A percentile compares a stretch with the other conserved stretches of the same genome.
These are phyloP conservation scores for Drosophila anomalata DNA, from an alignment of 2,888 invertebrate species.

Conservation along the genomic window DNA sequence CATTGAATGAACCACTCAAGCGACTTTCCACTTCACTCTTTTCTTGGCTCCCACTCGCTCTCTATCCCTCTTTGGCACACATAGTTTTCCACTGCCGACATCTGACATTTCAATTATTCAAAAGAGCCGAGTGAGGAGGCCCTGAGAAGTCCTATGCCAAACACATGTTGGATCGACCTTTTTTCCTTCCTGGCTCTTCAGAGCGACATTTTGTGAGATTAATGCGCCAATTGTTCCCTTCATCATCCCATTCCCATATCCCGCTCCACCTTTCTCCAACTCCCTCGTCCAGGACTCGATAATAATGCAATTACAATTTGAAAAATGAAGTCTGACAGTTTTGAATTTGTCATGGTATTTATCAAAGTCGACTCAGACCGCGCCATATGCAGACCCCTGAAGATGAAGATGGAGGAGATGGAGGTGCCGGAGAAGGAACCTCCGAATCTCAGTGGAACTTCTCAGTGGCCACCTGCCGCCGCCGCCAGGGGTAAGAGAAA, in stretches of 20 bases:
- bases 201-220: slow-evolving; percentile 68
- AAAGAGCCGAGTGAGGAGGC: slow-evolving; percentile 22
- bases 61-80: slow-evolving; percentile 13
- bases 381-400: slow-evolving; percentile 41
- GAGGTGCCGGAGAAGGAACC: slow-evolving; percentile 8
- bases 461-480: slow-evolving; percentile 26
- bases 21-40: slow-evolving; percentile 31
- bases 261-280: slow-evolving; percentile 25
- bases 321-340: slow-evolving; percentile 82
- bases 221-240: slow-evolving; percentile 82
- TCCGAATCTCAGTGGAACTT: slow-evolving; percentile 23
- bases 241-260: slow-evolving; percentile 60
- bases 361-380: slow-evolving; percentile 76
- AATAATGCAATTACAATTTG: slow-evolving; percentile 82
- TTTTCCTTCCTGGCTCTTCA: slow-evolving; percentile 26
- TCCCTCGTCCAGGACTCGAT: slow-evolving; percentile 55
- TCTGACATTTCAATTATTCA: slow-evolving; percentile 76
- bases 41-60: slow-evolving; percentile 15
- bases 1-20: slow-evolving; percentile 66
- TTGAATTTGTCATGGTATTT: slow-evolving; percentile 82
- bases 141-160: slow-evolving; percentile 29
- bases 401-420: slow-evolving; percentile 22
- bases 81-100: slow-evolving; percentile 21
- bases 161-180: slow-evolving; percentile 61
- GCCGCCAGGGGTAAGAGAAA: slow-evolving; percentile 45